Percentiles rank a stretch among this genome's conserved stretches.
Conservation (phyloP, 92 coral and sea anemone genomes). For the Zoanthus solanderi region DNA sequence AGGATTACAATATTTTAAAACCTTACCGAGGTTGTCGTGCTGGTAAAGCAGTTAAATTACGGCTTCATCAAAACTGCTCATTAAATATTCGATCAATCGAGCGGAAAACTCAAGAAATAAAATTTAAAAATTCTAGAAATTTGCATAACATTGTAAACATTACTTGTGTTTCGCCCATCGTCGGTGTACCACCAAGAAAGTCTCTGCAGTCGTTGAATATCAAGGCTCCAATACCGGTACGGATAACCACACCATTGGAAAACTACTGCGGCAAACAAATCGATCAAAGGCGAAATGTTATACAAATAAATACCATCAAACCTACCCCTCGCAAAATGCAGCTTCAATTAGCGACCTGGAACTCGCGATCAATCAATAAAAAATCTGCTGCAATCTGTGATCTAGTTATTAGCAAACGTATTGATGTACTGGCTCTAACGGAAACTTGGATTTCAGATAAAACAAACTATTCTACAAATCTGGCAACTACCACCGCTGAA, state of each 20-base stretch:
- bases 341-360: conserved; percentile 66
- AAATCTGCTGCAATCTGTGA: conserved; percentile 66
- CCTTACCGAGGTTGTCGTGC: conserved; percentile 19
- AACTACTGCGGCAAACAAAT: conserved; percentile 3
- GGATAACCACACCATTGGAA: conserved; percentile 22
- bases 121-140: conserved; percentile 9
- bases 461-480: not conserved
- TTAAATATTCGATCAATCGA: conserved; percentile 4
- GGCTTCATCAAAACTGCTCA: conserved; percentile 6
- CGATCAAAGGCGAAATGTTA: conserved; percentile 24
- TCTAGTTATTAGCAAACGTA: conserved; percentile 49
- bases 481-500: conserved; percentile 57
- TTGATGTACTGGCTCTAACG: conserved; percentile 61
- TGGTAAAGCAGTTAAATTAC: conserved; percentile 2
- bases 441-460: conserved; percentile 61
- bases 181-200: conserved; percentile 33
- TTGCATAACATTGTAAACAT: conserved; percentile 32
- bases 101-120: conserved; percentile 8
- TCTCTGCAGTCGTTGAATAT: conserved; percentile 26
- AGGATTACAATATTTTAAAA: conserved; percentile 7
- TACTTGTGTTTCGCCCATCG: conserved; percentile 44
- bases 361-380: conserved; percentile 52
- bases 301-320: conserved; percentile 33
- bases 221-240: conserved; percentile 36
- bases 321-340: conserved; percentile 39